Evolutionary conservation across 2,888 invertebrate genomes (phyloP).

Genomic region (Hyposoter dolosus): DNA sequence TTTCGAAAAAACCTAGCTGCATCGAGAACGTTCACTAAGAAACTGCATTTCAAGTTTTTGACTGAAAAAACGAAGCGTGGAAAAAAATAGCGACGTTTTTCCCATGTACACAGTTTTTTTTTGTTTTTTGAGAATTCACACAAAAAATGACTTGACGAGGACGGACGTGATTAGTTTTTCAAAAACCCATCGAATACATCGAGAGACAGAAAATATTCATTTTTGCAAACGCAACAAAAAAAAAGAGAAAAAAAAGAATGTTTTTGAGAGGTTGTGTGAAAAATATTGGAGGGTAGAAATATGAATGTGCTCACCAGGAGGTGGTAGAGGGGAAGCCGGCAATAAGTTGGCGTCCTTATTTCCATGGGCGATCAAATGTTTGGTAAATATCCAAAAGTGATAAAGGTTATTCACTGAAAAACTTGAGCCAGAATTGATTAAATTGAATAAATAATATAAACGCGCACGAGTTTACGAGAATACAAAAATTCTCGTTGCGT

Average conservation of each 20-base stretch:
- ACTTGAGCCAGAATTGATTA: not conserved
- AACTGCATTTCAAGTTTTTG: not conserved
- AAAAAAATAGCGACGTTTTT: not conserved
- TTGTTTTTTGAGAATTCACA: not conserved
- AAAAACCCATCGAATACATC: not conserved
- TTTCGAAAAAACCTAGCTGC: not conserved
- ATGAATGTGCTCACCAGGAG: slow-evolving; percentile 33
- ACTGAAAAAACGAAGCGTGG: not conserved
- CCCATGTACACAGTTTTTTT: not conserved
- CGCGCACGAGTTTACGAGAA: slow-evolving; percentile 48
- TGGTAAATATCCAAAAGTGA: not conserved
- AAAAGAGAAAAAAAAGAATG: not conserved
- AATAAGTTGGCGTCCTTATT: slow-evolving; percentile 29
- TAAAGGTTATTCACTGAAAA: not conserved
- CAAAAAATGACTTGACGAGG: not conserved
- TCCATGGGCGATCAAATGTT: slow-evolving; percentile 11
- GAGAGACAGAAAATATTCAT: not conserved
- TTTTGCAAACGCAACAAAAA: not conserved
- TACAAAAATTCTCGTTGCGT: slow-evolving; percentile 56
- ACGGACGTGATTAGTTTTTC: not conserved
- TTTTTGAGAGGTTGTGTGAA: not conserved
- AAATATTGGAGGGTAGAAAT: not conserved
- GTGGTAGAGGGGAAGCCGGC: slow-evolving; percentile 41
- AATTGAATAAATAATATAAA: not conserved
- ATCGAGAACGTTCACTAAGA: not conserved